Conservation (phyloP, 2,797 vertebrate species). For the Paguma larvata region DNA sequence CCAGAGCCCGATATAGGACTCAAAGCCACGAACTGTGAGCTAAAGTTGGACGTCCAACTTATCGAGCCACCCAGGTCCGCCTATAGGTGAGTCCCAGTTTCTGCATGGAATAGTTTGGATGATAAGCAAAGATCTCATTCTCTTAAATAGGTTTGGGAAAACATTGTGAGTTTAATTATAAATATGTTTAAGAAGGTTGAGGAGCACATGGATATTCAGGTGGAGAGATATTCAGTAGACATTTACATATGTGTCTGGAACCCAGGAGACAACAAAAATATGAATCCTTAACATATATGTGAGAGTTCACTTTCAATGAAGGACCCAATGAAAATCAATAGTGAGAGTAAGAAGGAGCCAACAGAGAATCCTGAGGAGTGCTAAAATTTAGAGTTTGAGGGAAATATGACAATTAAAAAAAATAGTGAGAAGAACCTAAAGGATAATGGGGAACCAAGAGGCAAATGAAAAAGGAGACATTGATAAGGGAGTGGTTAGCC, state of each 20-base stretch:
- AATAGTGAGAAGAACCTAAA: not conserved
- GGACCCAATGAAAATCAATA: not conserved
- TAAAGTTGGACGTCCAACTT: no score
- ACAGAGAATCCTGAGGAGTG: not conserved
- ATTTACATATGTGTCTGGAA: constrained; percentile 3
- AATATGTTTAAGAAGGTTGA: not conserved
- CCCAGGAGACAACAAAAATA: not conserved
- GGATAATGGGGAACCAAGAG: not conserved
- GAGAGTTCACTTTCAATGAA: not conserved
- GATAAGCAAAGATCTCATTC: not conserved
- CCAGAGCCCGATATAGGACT: no score
- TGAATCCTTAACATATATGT: not conserved
- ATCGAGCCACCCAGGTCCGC: no score
- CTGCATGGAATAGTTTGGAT: not conserved
- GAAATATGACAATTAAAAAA: not conserved
- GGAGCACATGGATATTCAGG: not conserved
- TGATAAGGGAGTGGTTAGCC: not conserved
- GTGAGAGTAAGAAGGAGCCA: not conserved
- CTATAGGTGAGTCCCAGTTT: not conserved
- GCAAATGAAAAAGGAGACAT: not conserved
- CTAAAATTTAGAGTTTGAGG: not conserved
- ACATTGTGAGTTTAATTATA: constrained; percentile 10
- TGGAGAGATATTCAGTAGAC: not conserved
- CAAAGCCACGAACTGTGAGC: no score
- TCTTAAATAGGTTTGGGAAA: not conserved